A percentile compares a stretch with the other conserved stretches of the same genome.
phyloP scores from a whole-genome alignment of 92 coral and sea anemone species.

The Porites lobata region DNA sequence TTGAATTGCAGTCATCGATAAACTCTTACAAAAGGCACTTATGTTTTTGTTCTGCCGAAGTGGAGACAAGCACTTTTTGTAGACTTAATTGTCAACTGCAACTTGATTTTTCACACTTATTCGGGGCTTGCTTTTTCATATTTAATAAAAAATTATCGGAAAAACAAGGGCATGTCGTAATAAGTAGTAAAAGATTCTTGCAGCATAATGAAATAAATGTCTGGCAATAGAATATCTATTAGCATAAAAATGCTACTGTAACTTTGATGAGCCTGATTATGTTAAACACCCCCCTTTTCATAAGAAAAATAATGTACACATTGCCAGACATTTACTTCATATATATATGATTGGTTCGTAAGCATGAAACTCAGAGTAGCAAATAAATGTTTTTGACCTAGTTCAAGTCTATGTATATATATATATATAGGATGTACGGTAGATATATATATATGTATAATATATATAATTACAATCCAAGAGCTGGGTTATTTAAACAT shows the following conservation, averaged over 20 bases:
- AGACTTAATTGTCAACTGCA: slow-evolving; percentile 14
- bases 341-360: slow-evolving; percentile 1
- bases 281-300: background rate
- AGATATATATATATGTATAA: background rate
- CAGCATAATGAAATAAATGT: slow-evolving; percentile 7
- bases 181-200: slow-evolving; percentile 9
- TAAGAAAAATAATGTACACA: background rate
- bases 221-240: slow-evolving; percentile 5
- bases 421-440: slow-evolving; percentile 7
- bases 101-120: slow-evolving; percentile 9
- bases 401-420: slow-evolving; percentile 12
- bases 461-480: background rate
- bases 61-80: slow-evolving; percentile 5
- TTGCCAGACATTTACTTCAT: slow-evolving; percentile 8
- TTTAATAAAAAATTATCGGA: background rate
- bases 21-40: background rate
- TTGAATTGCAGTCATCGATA: slow-evolving; percentile 11
- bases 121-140: slow-evolving; percentile 6
- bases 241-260: background rate
- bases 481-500: too few species aligned
- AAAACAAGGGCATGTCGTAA: slow-evolving; percentile 14
- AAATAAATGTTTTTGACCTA: background rate
- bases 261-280: too few species aligned
- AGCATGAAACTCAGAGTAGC: background rate
- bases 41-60: background rate